These are phyloP conservation scores for Maconellicoccus hirsutus DNA, from an alignment of 1,140 invertebrate species.

Conservation along the genomic window DNA sequence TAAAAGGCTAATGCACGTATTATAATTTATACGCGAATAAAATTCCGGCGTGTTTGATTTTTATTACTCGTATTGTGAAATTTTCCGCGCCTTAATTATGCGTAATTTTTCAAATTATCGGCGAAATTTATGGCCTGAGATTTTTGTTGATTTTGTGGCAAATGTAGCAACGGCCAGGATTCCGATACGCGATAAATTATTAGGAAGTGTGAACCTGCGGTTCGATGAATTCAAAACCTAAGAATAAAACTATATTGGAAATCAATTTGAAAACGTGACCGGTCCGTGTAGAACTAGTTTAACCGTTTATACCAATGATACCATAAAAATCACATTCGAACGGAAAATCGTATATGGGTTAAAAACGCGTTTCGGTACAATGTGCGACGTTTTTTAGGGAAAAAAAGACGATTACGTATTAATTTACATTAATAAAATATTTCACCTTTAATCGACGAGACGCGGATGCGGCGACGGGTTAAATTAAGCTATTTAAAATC, in stretches of 20 bases:
- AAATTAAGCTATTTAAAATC: not conserved
- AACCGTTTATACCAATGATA: not conserved
- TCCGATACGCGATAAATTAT: too few relatives aligned
- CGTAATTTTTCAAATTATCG: not conserved
- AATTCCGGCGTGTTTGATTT: too few relatives aligned
- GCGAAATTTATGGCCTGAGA: not conserved
- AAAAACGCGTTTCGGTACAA: too few relatives aligned
- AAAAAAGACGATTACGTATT: not conserved
- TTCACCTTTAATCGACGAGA: not conserved
- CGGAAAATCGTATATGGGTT: too few relatives aligned
- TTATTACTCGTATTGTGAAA: not conserved
- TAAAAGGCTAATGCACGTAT: too few relatives aligned
- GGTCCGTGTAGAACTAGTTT: not conserved
- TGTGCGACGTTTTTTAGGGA: too few relatives aligned
- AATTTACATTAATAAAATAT: slow-evolving; percentile 1
- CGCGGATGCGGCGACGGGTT: not conserved
- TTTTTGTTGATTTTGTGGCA: not conserved
- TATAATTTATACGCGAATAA: too few relatives aligned
- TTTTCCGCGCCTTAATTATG: not conserved
- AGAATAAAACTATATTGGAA: not conserved
- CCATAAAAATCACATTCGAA: too few relatives aligned
- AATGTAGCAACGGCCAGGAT: too few relatives aligned
- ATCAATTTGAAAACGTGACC: not conserved
- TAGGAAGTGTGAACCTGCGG: not conserved
- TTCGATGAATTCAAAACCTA: not conserved